Conservation (phyloP, 2,113 vertebrate species). For the Rhabdornis inornatus region DNA sequence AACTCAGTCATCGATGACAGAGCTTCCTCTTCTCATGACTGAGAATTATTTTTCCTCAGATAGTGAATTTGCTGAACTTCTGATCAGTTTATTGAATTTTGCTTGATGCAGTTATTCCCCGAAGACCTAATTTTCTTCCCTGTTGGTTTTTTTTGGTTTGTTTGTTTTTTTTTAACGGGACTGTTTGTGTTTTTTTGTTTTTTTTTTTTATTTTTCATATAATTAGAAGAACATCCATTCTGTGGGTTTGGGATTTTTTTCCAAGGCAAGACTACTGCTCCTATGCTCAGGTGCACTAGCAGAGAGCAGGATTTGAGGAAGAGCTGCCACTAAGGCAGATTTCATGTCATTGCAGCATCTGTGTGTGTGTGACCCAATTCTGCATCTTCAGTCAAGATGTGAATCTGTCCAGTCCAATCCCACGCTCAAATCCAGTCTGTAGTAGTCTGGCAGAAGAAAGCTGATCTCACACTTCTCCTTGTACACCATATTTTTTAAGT, state of each 20-base stretch:
- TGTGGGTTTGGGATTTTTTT: background rate
- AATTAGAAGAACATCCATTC: background rate
- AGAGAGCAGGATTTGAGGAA: background rate
- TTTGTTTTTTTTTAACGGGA: no score
- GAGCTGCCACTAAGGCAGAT: background rate
- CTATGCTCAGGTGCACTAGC: background rate
- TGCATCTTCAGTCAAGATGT: background rate
- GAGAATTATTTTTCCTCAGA: background rate
- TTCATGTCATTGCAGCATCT: background rate
- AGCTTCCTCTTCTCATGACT: background rate
- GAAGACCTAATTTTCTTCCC: background rate
- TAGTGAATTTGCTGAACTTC: background rate
- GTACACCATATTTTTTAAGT: slow-evolving; percentile 10
- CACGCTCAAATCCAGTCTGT: background rate
- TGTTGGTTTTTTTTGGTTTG: background rate
- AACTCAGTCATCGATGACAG: background rate
- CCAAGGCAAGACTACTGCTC: background rate
- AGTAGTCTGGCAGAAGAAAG: background rate
- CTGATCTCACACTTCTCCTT: background rate
- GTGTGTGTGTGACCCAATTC: background rate
- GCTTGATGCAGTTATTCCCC: background rate
- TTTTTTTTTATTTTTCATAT: background rate
- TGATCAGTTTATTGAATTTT: background rate
- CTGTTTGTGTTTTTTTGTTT: background rate
- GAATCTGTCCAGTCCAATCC: background rate